A percentile compares a stretch with the other conserved stretches of the same genome.
Evolutionary conservation across 2,888 invertebrate genomes (phyloP).

Genomic region (Leptinotarsa tumamoca): DNA sequence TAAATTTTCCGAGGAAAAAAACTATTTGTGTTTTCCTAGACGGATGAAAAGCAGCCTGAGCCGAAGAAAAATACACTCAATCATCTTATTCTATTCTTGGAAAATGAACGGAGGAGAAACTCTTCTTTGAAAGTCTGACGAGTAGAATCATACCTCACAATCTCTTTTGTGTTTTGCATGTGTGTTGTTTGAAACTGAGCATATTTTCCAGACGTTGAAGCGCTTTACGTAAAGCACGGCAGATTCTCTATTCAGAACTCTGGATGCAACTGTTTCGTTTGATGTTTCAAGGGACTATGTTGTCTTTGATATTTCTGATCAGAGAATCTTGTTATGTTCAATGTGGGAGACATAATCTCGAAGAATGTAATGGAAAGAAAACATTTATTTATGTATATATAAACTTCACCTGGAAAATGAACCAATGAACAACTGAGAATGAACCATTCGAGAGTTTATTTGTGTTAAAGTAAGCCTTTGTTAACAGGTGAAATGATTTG

Average conservation of each 20-base stretch:
- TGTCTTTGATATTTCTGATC: not conserved
- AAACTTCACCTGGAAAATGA: too few relatives aligned
- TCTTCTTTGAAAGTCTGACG: constrained; percentile 34
- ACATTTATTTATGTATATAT: too few relatives aligned
- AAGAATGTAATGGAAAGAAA: too few relatives aligned
- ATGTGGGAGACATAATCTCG: too few relatives aligned
- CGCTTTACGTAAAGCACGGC: constrained; percentile 28
- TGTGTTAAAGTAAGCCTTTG: too few relatives aligned
- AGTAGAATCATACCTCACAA: constrained; percentile 39
- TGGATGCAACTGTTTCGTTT: not conserved
- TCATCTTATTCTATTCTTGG: constrained; percentile 40
- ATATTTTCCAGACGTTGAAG: constrained; percentile 33
- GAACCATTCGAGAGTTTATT: too few relatives aligned
- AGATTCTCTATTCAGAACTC: constrained; percentile 27
- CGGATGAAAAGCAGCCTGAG: constrained; percentile 23
- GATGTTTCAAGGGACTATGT: not conserved
- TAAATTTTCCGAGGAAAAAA: constrained; percentile 27
- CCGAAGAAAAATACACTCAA: constrained; percentile 38
- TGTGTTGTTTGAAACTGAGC: constrained; percentile 36
- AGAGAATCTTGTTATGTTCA: not conserved
- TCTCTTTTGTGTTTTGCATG: constrained; percentile 40
- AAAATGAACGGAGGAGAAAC: constrained; percentile 36
- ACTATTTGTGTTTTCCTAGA: constrained; percentile 26
- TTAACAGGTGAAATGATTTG: too few relatives aligned
- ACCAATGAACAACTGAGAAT: too few relatives aligned